These are phyloP conservation scores for Noctua pronuba DNA, from an alignment of 2,888 invertebrate genomes.

Conservation along the genomic window DNA sequence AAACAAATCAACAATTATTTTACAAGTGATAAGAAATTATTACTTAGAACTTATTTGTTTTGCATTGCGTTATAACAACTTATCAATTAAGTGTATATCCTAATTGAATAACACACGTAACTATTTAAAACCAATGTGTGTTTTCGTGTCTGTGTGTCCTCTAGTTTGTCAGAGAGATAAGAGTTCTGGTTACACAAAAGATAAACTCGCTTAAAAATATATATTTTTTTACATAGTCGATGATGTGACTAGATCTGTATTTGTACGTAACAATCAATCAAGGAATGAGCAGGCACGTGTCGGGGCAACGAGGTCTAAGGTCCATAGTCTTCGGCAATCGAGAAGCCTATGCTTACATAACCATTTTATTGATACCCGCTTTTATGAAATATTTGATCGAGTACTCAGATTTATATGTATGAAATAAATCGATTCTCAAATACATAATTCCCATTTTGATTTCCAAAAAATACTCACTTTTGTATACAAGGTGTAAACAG, in stretches of 20 bases:
- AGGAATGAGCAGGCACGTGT: constrained; percentile 38
- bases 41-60: background rate
- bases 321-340: background rate
- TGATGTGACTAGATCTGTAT: constrained; percentile 18
- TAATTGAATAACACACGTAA: background rate
- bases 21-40: constrained; percentile 11
- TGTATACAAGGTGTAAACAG: too few relatives aligned
- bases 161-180: background rate
- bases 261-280: constrained; percentile 48
- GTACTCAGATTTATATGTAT: background rate
- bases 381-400: background rate
- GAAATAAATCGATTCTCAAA: background rate
- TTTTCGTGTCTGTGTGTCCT: background rate
- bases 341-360: constrained; percentile 43
- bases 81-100: background rate
- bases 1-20: constrained; percentile 34
- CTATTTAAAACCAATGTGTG: background rate
- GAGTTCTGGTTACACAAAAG: background rate
- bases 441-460: background rate
- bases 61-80: background rate
- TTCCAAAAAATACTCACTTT: background rate
- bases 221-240: background rate
- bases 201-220: background rate
- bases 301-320: constrained; percentile 23
- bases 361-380: constrained; percentile 1